phyloP scores from a whole-genome alignment of 2,797 vertebrate species.

The Rhincodon typus region DNA sequence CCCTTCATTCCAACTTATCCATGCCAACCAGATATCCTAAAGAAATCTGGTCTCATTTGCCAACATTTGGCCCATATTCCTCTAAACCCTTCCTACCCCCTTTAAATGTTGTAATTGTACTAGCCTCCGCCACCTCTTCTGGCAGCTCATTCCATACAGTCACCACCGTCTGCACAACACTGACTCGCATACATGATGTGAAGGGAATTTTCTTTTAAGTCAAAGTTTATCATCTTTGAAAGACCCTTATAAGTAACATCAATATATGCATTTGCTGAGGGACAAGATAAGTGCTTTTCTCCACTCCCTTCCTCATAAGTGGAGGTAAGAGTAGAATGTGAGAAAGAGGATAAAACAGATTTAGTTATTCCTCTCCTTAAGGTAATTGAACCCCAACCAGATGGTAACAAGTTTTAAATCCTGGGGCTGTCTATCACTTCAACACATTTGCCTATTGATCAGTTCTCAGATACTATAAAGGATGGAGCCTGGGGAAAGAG shows the following conservation, averaged over 20 bases:
- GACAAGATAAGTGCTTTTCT: background rate
- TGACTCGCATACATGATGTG: no score
- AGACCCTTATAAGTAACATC: background rate
- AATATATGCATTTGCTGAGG: background rate
- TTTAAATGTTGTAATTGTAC: no score
- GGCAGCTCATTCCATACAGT: no score
- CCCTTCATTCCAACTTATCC: no score
- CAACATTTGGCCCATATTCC: no score
- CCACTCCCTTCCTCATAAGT: background rate
- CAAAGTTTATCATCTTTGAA: background rate
- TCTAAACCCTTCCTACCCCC: no score
- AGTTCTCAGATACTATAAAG: background rate
- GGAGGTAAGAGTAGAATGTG: no score
- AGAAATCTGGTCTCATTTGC: no score
- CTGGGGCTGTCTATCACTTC: slow-evolving; percentile 25
- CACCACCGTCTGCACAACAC: no score
- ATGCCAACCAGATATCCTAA: no score
- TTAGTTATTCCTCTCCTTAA: slow-evolving; percentile 20
- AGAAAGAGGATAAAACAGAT: background rate
- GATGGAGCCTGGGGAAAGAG: background rate
- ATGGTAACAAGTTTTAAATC: slow-evolving; percentile 29
- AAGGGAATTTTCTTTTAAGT: background rate
- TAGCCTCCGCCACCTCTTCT: no score
- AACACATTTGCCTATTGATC: slow-evolving; percentile 1
- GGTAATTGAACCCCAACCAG: background rate